Conservation (phyloP, 1,140 invertebrate genomes). For the Gonioctena quinquepunctata region DNA sequence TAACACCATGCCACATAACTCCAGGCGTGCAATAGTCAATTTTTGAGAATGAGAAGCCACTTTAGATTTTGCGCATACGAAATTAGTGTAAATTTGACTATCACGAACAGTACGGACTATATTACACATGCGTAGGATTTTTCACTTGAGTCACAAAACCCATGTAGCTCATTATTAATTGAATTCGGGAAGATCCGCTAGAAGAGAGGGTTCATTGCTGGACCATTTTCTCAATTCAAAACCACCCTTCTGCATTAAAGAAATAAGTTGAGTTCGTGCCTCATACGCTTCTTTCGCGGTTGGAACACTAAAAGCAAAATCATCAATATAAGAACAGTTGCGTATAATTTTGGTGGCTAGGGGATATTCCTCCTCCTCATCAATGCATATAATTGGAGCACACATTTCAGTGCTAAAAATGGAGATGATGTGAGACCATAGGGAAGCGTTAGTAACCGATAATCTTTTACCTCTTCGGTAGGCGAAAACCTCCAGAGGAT, state of each 20-base stretch:
- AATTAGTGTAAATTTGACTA: conserved; percentile 18
- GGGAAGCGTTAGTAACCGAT: not conserved
- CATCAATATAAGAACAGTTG: conserved; percentile 7
- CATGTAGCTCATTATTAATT: conserved; percentile 16
- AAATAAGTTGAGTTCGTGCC: conserved; percentile 22
- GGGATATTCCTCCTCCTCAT: not conserved
- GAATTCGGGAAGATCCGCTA: conserved; percentile 14
- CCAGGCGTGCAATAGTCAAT: not conserved
- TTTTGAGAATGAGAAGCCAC: conserved; percentile 26
- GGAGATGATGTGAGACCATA: not conserved
- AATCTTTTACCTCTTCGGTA: not conserved
- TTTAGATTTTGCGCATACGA: conserved; percentile 32
- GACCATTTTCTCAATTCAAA: conserved; percentile 43
- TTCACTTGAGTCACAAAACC: conserved; percentile 24
- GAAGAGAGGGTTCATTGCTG: conserved; percentile 27
- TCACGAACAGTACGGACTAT: conserved; percentile 15
- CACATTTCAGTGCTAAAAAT: not conserved
- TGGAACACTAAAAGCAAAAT: not conserved
- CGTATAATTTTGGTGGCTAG: not conserved
- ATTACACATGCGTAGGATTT: conserved; percentile 3
- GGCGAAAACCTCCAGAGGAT: not conserved
- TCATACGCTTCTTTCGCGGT: not conserved
- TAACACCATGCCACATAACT: conserved; percentile 17
- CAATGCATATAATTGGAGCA: conserved; percentile 1
- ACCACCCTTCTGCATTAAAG: conserved; percentile 26